Percentiles rank a stretch among this genome's conserved stretches.
Evolutionary conservation across 2,797 vertebrate genomes (phyloP).

Genomic region (Neosalanx taihuensis): DNA sequence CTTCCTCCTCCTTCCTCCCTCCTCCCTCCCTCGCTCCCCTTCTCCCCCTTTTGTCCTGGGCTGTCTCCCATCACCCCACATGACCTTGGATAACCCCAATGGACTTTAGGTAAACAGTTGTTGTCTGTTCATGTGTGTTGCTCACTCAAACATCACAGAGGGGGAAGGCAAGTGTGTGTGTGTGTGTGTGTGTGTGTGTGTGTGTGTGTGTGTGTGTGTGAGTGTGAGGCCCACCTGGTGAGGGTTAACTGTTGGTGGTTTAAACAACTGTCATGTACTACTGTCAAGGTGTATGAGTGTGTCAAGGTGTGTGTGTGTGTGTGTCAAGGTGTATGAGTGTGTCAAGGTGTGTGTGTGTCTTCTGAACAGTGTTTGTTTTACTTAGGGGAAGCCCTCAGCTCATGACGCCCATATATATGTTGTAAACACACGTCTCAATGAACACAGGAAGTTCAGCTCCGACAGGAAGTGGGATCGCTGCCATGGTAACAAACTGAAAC

Average conservation of each 20-base stretch:
- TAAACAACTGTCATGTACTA: conserved; percentile 13
- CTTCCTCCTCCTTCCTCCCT: conserved; percentile 1
- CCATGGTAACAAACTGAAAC: conserved; percentile 79
- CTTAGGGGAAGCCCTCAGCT: conserved; percentile 66
- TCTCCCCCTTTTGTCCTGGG: conserved; percentile 50
- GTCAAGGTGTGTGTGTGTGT: conserved; percentile 12
- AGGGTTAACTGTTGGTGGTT: conserved; percentile 6
- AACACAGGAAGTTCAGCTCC: conserved; percentile 78
- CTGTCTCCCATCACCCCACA: conserved; percentile 43
- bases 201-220: conserved; percentile 3
- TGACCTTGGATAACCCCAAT: conserved; percentile 52
- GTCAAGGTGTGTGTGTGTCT: conserved; percentile 8
- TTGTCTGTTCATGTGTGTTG: conserved; percentile 53
- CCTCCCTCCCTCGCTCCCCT: background rate
- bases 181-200: background rate
- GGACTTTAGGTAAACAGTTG: conserved; percentile 62
- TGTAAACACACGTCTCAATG: conserved; percentile 78
- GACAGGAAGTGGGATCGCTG: conserved; percentile 81
- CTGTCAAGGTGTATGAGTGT: conserved; percentile 10
- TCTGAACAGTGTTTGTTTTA: conserved; percentile 57
- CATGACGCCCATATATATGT: conserved; percentile 74
- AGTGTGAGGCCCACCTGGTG: conserved; percentile 8
- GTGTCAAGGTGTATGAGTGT: conserved; percentile 13
- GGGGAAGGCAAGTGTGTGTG: background rate
- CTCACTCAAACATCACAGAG: conserved; percentile 45